These are phyloP conservation scores for Porites evermanni DNA, from an alignment of 92 coral and sea anemone genomes.

Conservation along the genomic window DNA sequence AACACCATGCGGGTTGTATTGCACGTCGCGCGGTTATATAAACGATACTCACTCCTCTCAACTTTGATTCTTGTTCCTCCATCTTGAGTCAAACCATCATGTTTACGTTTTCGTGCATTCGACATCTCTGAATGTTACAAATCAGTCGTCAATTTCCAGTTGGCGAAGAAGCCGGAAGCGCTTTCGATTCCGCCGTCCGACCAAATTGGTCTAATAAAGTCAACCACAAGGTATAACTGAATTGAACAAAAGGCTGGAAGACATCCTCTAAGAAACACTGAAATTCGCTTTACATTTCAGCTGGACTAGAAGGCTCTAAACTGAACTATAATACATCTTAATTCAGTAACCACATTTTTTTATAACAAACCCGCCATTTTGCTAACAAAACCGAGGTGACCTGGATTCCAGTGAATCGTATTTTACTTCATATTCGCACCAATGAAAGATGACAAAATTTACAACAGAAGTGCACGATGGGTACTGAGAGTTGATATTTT, in stretches of 20 bases:
- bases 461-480: constrained; percentile 7
- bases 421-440: neutral
- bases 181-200: neutral
- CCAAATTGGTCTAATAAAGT: neutral
- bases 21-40: neutral
- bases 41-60: constrained; percentile 30
- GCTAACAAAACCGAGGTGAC: neutral
- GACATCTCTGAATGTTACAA: constrained; percentile 3
- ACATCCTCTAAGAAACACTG: neutral
- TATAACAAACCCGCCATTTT: constrained; percentile 4
- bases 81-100: neutral
- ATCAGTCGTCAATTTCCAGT: neutral
- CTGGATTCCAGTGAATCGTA: neutral
- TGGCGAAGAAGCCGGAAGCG: neutral
- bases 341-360: neutral
- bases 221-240: neutral
- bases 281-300: neutral
- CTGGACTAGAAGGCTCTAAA: neutral
- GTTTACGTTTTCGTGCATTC: constrained; percentile 14
- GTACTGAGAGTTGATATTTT: neutral
- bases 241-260: neutral
- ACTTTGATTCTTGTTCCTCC: constrained; percentile 15
- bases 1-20: neutral
- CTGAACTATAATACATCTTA: neutral
- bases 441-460: neutral